Base-by-base conservation (phyloP, 1,140 invertebrate genomes). In the Drosophila bipectinata region DNA sequence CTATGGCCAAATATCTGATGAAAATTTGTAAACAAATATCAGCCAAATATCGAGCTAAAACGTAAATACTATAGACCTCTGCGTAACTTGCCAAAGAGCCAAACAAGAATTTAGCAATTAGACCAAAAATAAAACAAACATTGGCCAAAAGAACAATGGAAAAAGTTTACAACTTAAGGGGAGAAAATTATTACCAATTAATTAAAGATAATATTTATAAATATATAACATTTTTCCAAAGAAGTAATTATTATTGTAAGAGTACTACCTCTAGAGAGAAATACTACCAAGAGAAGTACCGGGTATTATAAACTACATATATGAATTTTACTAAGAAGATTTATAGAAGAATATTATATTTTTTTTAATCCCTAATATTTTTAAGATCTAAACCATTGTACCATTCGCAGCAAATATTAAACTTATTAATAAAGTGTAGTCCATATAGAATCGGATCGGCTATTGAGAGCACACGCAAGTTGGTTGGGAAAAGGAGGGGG, bases 351-450 rank as follows among this genome's bases (percentile, higher is more conserved):
- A 2, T 21, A 21, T 21, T 21, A 21, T 21, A 21, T 21, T 21
- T 21, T 21, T 18, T 18, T 18, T 18, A 18, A 18, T 18, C 1
- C 18, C 18, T 18, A 18, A 18, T 18, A 18, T 21, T 21, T 21
- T 2, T 3, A 21, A 21, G 21, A 21, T 21, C 21, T 66, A 63
- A 53, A 67, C 47, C 49, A 56, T 66, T 59, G 68, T 52, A 45
- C n/a, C 56, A 52, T 58, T 58, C 45, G 34, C 59, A 48, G 60
- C 56, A 63, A 79, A 79, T 81, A 85, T 77, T 80, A 80, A 69
- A 84, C 81, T 81, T 84, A 84, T 85, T 85, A 84, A 84, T 84
- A 84, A 84, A 81, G 72, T 80, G 41, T 60, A 80, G 76, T 76
- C 59, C 52, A 81, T 82, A 71, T 55, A 76, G 39, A 72, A 67